Conservation (phyloP, 2,888 invertebrate species). For the Drosophila macrospina region DNA sequence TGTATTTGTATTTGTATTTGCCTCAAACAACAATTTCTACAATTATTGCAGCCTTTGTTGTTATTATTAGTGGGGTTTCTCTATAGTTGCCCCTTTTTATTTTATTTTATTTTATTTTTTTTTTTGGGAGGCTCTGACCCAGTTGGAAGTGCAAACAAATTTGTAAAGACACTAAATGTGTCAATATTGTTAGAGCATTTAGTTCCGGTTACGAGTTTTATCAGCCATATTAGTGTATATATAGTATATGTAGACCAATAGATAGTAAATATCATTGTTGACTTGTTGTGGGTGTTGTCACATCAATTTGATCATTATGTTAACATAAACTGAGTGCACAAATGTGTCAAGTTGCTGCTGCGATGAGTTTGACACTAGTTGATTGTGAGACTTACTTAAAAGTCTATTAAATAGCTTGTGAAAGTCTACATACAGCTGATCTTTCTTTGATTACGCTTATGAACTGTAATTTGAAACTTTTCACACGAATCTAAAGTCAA, state of each 20-base stretch:
- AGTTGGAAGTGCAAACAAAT: conserved; percentile 75
- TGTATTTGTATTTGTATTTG: conserved; percentile 44
- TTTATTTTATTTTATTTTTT: no score
- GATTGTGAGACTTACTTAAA: background rate
- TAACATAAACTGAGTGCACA: conserved; percentile 19
- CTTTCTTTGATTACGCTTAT: no score
- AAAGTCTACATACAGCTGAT: no score
- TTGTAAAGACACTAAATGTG: conserved; percentile 72
- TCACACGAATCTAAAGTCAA: no score
- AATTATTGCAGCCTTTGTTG: conserved; percentile 43
- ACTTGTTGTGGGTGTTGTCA: conserved; percentile 12
- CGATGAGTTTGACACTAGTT: background rate
- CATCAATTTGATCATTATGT: conserved; percentile 1
- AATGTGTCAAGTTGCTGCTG: conserved; percentile 10
- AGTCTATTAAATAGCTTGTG: no score
- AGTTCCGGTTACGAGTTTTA: conserved; percentile 71
- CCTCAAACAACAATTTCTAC: conserved; percentile 36
- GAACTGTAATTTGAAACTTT: no score
- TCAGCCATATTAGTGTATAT: conserved; percentile 18
- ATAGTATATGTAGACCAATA: conserved; percentile 9
- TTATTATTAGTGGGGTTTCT: conserved; percentile 12
- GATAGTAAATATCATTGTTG: conserved; percentile 19
- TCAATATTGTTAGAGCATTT: conserved; percentile 73
- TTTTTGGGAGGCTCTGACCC: conserved; percentile 58
- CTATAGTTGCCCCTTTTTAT: conserved; percentile 8